phyloP scores from a whole-genome alignment of 2,888 invertebrate species.

The Desoria tigrina region DNA sequence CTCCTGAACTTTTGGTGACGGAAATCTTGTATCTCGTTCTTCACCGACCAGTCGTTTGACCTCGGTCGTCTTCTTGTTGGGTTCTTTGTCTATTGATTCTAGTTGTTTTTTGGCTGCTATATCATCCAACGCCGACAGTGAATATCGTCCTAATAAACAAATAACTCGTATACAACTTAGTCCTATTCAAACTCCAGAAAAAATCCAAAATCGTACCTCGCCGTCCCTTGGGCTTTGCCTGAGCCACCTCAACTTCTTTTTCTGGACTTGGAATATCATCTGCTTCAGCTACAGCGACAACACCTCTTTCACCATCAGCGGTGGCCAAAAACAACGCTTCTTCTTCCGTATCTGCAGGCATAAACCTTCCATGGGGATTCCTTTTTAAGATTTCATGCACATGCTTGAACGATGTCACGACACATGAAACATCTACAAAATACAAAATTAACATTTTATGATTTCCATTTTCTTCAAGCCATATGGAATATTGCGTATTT shows the following conservation, averaged over 20 bases:
- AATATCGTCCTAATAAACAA: too few species aligned
- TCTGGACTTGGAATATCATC: too few species aligned
- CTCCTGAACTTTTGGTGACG: constrained; percentile 46
- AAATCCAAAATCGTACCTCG: constrained; percentile 30
- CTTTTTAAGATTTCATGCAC: constrained; percentile 32
- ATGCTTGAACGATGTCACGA: constrained; percentile 25
- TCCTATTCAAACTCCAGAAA: too few species aligned
- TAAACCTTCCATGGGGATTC: constrained; percentile 68
- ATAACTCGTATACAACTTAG: too few species aligned
- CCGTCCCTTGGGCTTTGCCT: constrained; percentile 4
- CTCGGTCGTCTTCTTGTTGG: too few species aligned
- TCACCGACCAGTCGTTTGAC: neutral
- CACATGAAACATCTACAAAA: constrained; percentile 28
- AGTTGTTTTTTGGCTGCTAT: neutral
- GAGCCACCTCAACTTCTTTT: neutral
- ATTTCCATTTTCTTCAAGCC: neutral
- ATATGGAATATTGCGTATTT: too few species aligned
- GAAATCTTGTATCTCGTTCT: constrained; percentile 24
- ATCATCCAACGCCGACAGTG: too few species aligned
- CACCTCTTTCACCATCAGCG: too few species aligned
- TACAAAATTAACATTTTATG: neutral
- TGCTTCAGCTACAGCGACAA: too few species aligned
- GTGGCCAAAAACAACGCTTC: constrained; percentile 71
- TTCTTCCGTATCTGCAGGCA: constrained; percentile 70
- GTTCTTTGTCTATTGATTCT: neutral